A percentile compares a stretch with the other conserved stretches of the same genome.
These are phyloP conservation scores for Dasypolia templi DNA, from an alignment of 2,888 invertebrate genomes.

Conservation along the genomic window DNA sequence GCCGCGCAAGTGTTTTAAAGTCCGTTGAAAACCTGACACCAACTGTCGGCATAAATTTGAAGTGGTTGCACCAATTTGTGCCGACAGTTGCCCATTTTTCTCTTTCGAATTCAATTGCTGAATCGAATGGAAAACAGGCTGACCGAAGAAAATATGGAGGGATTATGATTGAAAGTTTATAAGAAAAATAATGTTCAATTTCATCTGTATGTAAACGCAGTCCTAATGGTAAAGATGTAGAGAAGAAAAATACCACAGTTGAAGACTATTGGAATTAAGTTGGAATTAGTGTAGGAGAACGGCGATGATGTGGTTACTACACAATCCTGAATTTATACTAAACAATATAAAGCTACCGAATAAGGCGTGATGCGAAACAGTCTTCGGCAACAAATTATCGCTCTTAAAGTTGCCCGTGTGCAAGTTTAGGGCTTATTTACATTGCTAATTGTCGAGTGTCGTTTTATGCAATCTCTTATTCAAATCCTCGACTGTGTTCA, in stretches of 20 bases:
- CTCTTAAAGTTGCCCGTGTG: constrained; percentile 38
- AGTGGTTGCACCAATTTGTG: too few relatives aligned
- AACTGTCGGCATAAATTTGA: not conserved
- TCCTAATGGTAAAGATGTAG: not conserved
- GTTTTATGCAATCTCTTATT: constrained; percentile 72
- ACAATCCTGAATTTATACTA: not conserved
- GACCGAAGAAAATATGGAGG: not conserved
- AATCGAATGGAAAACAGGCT: not conserved
- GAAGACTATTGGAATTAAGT: not conserved
- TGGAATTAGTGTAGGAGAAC: not conserved
- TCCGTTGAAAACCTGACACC: not conserved
- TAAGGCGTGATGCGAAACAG: not conserved
- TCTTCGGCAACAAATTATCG: not conserved
- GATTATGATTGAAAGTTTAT: not conserved
- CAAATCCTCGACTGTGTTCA: constrained; percentile 68
- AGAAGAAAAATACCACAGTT: not conserved
- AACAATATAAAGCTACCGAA: not conserved
- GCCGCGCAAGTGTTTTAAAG: not conserved
- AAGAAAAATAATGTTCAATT: too few relatives aligned
- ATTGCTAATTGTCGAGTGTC: constrained; percentile 73
- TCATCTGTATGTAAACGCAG: not conserved
- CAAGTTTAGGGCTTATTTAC: constrained; percentile 66
- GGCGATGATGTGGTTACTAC: not conserved
- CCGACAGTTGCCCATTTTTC: not conserved
- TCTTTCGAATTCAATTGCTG: not conserved